A percentile compares a stretch with the other conserved stretches of the same genome.
phyloP scores from a whole-genome alignment of 1,140 invertebrate species.

The Oreohelix idahoensis region DNA sequence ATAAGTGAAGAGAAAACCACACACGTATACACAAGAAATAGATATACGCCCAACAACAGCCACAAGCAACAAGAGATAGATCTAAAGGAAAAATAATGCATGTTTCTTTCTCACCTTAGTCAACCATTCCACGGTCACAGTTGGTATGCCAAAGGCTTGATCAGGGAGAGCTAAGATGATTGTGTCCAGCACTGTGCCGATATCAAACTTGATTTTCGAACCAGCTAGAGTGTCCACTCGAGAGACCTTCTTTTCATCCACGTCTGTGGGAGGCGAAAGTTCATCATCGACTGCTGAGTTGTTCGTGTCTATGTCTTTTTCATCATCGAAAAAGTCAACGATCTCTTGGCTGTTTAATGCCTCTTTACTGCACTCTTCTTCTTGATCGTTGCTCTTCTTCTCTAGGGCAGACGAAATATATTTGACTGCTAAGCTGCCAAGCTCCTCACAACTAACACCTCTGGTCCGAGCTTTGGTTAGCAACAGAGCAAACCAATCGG shows the following conservation, averaged over 20 bases:
- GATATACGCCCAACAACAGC: too few species aligned
- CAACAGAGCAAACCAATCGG: slow-evolving; percentile 63
- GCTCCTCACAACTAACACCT: slow-evolving; percentile 50
- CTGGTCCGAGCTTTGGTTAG: slow-evolving; percentile 53
- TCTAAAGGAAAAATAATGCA: too few species aligned
- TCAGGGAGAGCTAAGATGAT: slow-evolving; percentile 63
- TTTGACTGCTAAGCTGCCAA: slow-evolving; percentile 56
- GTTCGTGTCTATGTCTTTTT: slow-evolving; percentile 10
- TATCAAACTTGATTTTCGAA: slow-evolving; percentile 45
- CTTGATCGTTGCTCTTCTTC: slow-evolving; percentile 30
- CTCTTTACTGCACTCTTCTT: slow-evolving; percentile 22
- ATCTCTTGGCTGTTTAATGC: slow-evolving; percentile 25
- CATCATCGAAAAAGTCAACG: slow-evolving; percentile 4
- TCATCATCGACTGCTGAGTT: background rate
- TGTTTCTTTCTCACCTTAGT: slow-evolving; percentile 47
- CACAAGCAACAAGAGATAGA: too few species aligned
- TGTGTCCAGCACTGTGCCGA: slow-evolving; percentile 57
- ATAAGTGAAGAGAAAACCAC: too few species aligned
- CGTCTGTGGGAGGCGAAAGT: background rate
- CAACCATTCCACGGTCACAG: slow-evolving; percentile 64
- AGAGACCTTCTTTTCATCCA: background rate
- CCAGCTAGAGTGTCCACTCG: background rate
- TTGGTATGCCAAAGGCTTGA: slow-evolving; percentile 55
- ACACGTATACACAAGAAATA: too few species aligned
- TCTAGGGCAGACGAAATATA: slow-evolving; percentile 57